A percentile compares a stretch with the other conserved stretches of the same genome.
These are phyloP conservation scores for Phrynosoma platyrhinos DNA, from an alignment of 2,113 vertebrate species.

Conservation along the genomic window DNA sequence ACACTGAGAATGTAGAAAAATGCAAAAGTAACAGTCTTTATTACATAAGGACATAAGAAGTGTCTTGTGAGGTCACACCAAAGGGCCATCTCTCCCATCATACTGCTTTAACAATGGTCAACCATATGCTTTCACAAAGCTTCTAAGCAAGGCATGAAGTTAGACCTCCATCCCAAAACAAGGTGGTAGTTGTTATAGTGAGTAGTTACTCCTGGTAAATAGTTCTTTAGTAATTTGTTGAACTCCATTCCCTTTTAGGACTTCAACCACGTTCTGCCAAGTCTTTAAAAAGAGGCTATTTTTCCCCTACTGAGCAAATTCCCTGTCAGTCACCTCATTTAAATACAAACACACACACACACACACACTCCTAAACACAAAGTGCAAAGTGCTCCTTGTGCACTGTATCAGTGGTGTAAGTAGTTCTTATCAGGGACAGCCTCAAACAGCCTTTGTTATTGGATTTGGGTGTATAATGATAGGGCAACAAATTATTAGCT, in stretches of 20 bases:
- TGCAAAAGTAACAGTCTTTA: background rate
- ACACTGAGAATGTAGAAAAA: background rate
- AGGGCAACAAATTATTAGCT: too few relatives aligned
- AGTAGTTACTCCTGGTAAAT: background rate
- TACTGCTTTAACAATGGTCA: background rate
- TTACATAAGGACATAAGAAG: background rate
- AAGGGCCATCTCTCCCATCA: background rate
- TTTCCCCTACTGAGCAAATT: too few relatives aligned
- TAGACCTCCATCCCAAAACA: too few relatives aligned
- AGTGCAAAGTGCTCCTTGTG: background rate
- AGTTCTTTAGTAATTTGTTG: background rate
- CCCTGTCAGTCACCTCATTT: too few relatives aligned
- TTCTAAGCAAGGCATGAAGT: background rate
- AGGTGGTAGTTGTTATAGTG: background rate
- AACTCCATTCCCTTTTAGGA: background rate
- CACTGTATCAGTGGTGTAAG: background rate
- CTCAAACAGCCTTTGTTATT: too few relatives aligned
- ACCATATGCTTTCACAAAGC: background rate
- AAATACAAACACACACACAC: background rate
- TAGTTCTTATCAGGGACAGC: background rate
- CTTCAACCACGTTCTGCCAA: background rate
- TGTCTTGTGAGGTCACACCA: background rate
- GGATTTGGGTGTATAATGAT: too few relatives aligned
- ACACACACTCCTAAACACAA: background rate
- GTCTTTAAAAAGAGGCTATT: too few relatives aligned